A percentile compares a stretch with the other conserved stretches of the same genome.
Conservation (phyloP, 2,113 vertebrate species). For the Mastomys natalensis region DNA sequence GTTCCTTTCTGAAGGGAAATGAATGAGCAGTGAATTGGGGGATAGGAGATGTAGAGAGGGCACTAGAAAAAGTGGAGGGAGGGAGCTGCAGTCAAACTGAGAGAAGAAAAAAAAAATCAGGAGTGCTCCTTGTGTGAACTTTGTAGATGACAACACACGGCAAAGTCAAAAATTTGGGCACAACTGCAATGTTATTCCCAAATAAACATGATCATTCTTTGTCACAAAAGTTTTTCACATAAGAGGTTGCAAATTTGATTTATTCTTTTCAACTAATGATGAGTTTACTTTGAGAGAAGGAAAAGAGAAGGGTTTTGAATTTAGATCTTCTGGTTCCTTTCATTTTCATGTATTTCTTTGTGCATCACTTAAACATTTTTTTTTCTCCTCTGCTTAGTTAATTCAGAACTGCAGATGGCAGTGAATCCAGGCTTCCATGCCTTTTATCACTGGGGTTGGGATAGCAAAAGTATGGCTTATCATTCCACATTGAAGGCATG, state of each 20-base stretch:
- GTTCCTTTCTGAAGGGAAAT: background rate
- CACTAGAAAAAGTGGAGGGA: background rate
- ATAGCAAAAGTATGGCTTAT: background rate
- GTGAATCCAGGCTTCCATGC: background rate
- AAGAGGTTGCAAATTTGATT: background rate
- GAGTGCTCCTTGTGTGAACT: background rate
- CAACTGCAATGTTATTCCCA: background rate
- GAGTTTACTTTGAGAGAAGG: constrained; percentile 27
- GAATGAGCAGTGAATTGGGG: background rate
- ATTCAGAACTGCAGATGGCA: background rate
- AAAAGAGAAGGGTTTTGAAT: background rate
- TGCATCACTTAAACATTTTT: background rate
- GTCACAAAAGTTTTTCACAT: background rate
- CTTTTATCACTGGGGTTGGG: background rate
- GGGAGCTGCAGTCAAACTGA: background rate
- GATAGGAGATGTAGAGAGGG: background rate
- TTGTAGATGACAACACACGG: background rate
- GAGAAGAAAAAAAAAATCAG: background rate
- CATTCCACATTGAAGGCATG: too few species aligned
- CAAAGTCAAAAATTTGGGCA: background rate
- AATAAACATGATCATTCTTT: background rate
- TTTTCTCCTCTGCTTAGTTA: background rate
- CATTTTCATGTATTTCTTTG: constrained; percentile 28
- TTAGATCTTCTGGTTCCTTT: background rate
- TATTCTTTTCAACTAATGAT: background rate